Evolutionary conservation across 2,888 invertebrate species (phyloP), one percentile per base, ranked within the genome.

Genomic region (Spisula solida): DNA sequence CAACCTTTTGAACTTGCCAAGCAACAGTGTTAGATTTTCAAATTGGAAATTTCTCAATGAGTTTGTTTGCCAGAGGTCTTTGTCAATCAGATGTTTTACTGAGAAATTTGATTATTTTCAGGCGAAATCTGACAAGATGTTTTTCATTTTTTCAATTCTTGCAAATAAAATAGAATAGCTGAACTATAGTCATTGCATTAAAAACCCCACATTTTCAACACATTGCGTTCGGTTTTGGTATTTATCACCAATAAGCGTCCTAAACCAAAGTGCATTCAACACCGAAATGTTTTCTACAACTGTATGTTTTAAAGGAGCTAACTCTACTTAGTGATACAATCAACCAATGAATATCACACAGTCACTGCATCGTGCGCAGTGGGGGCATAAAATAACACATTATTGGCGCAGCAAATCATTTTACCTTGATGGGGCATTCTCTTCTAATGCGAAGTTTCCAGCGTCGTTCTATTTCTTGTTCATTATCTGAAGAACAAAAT

Each of bases 391-490:
- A 10, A 66, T 25, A 66, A 25, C 60, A 25, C n/a, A 25, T 66
- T 66, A n/a, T 51, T 10, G 12, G 51, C 51, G 16, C 51, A 10
- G 51, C 14, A 51, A 51, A 51, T 14, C 6, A 2, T 2, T 75
- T 16, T 75, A 75, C 75, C 75, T 75, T 75, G 75, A 34, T 75
- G 31, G 34, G 75, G 75, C 75, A 75, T 75, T 75, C 34, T 75
- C 31, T 75, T 25, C 60, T 25, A 25, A 25, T 25, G 60, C 60
- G 25, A 66, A n/a, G 60, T 25, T 66, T 66, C 60, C 25, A 66
- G 0, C 75, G 75, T 75, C 25, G 75, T 2, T 75, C 75, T 34
- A 75, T 16, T 75, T 75, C 75, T 75, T 70, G 70, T 70, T 31
- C 70, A 70, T 75, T 75, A 25, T 75, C 75, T 75, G 75, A 75